These are phyloP conservation scores for Ammodramus savannarum DNA, from an alignment of 2,113 vertebrate genomes.

Conservation along the genomic window DNA sequence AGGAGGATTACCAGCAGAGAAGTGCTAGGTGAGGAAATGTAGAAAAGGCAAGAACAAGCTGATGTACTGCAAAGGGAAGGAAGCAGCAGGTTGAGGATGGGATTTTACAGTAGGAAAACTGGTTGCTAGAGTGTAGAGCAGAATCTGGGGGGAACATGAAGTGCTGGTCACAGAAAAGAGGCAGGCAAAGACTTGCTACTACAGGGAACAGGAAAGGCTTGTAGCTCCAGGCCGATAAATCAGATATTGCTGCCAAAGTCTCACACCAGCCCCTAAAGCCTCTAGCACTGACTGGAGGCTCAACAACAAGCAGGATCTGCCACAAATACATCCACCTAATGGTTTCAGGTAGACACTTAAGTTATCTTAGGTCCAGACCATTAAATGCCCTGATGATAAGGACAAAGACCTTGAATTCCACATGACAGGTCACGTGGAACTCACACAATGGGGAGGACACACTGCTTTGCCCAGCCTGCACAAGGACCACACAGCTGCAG, in stretches of 20 bases:
- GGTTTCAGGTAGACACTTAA: not conserved
- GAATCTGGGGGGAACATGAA: not conserved
- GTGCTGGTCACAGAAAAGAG: not conserved
- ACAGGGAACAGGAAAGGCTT: not conserved
- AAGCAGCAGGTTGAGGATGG: not conserved
- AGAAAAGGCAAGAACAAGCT: not conserved
- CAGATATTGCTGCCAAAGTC: not conserved
- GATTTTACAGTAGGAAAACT: not conserved
- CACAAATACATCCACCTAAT: not conserved
- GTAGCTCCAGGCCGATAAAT: not conserved
- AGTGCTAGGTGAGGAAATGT: not conserved
- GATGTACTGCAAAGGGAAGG: not conserved
- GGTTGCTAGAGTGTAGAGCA: not conserved
- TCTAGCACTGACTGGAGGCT: not conserved
- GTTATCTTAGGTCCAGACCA: not conserved
- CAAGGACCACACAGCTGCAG: not conserved
- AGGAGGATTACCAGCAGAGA: not conserved
- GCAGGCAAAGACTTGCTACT: not conserved
- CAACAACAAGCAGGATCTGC: not conserved
- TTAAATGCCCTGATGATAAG: not conserved
- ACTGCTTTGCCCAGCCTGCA: not conserved
- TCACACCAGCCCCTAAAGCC: not conserved
- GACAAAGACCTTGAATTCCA: not conserved
- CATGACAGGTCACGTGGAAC: accelerated
- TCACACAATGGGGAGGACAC: not conserved